Percentiles rank a stretch among this genome's conserved stretches.
These are phyloP conservation scores for Chaetogeoica ovagalla DNA, from an alignment of 2,888 invertebrate species.

Conservation along the genomic window DNA sequence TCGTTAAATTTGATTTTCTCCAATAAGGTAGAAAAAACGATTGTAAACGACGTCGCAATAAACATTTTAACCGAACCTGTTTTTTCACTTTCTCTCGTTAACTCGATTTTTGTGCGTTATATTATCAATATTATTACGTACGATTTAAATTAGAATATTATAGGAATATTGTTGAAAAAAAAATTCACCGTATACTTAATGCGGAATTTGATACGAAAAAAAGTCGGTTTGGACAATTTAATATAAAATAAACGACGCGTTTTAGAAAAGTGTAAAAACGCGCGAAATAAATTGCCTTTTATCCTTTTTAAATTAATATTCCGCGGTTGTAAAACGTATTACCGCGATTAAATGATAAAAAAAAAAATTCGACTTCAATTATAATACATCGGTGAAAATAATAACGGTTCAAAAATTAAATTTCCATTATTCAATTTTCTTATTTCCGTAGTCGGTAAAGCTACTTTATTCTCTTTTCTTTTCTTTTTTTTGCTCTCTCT, in stretches of 20 bases:
- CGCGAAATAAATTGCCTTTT: no score
- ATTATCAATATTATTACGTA: neutral
- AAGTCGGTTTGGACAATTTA: neutral
- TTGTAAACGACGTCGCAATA: neutral
- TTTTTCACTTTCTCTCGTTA: no score
- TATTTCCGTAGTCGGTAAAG: neutral
- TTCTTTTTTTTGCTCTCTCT: neutral
- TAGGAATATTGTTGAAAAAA: neutral
- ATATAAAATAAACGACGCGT: neutral
- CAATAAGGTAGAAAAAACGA: neutral
- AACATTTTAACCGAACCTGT: no score
- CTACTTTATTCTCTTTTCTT: neutral
- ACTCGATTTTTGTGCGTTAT: neutral
- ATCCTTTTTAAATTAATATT: no score
- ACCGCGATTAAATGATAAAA: no score
- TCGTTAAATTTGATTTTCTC: no score
- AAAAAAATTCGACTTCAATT: neutral
- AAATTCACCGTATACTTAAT: neutral
- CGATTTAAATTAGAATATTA: neutral
- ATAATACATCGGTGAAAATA: no score
- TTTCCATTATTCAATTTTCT: slow-evolving; percentile 31
- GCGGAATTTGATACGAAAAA: neutral
- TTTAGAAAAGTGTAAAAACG: no score
- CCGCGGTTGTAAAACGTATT: no score
- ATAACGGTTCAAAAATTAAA: slow-evolving; percentile 13